A percentile compares a stretch with the other conserved stretches of the same genome.
phyloP scores from a whole-genome alignment of 2,113 vertebrate genomes.

The Gymnobelideus leadbeateri region DNA sequence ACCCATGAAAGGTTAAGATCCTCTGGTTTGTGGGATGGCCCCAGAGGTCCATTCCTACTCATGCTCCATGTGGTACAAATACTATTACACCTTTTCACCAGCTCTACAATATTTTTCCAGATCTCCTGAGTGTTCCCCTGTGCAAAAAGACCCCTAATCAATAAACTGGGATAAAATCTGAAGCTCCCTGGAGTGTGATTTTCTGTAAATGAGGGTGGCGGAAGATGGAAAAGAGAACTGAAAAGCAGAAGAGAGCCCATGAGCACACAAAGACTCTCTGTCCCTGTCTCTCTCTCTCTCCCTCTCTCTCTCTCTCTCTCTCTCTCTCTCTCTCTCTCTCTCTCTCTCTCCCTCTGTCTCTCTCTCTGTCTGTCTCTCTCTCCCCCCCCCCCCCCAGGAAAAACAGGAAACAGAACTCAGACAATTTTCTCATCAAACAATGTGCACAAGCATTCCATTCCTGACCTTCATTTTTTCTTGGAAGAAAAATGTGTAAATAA shows the following conservation, averaged over 20 bases:
- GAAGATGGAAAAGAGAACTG: conserved; percentile 73
- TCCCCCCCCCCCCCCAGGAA: background rate
- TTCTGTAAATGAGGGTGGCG: conserved; percentile 67
- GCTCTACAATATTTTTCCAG: conserved; percentile 61
- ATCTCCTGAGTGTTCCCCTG: conserved; percentile 74
- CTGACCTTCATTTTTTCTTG: background rate
- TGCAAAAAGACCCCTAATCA: conserved; percentile 23
- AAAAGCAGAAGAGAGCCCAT: conserved; percentile 73
- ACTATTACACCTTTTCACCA: conserved; percentile 67
- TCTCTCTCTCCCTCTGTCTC: background rate
- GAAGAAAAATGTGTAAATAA: conserved; percentile 1
- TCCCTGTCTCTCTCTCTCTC: background rate
- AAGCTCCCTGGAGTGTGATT: conserved; percentile 57
- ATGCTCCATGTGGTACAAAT: conserved; percentile 62
- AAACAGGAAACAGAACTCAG: conserved; percentile 69
- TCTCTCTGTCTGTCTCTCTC: background rate
- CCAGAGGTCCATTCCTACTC: background rate
- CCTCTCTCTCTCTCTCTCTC: background rate
- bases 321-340: background rate
- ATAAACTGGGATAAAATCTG: conserved; percentile 71
- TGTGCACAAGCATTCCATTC: conserved; percentile 22
- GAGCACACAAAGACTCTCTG: too few relatives aligned
- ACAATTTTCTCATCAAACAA: background rate
- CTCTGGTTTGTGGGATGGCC: background rate
- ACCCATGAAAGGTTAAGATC: background rate